A percentile compares a stretch with the other conserved stretches of the same genome.
These are phyloP conservation scores for Diacarnus erythraeanus DNA, from an alignment of 37 sponge, comb jelly and placozoan genomes.

Conservation along the genomic window DNA sequence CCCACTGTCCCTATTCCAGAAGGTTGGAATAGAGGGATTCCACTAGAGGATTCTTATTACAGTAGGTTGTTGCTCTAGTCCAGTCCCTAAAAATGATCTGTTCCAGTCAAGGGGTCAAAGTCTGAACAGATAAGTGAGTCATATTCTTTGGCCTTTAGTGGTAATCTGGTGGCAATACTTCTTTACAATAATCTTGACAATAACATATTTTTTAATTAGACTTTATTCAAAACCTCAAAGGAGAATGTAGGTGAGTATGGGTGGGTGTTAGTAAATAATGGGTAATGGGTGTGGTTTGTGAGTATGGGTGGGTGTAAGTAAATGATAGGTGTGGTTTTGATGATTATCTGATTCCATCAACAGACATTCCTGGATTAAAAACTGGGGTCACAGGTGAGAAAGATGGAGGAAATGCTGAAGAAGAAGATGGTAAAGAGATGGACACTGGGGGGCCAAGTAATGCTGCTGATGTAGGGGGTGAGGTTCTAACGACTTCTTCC, in stretches of 20 bases:
- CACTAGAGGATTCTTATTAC: too few relatives aligned
- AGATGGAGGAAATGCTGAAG: constrained; percentile 3
- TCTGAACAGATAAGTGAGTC: too few relatives aligned
- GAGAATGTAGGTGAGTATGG: constrained; percentile 44
- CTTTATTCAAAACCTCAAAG: constrained; percentile 63
- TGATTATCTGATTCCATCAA: not conserved
- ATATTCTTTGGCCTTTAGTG: too few relatives aligned
- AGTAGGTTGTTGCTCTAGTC: too few relatives aligned
- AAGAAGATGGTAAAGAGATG: constrained; percentile 42
- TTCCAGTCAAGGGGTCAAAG: not conserved
- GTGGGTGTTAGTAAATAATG: not conserved
- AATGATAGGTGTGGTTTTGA: not conserved
- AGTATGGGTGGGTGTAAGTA: too few relatives aligned
- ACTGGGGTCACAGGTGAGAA: not conserved
- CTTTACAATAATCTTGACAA: not conserved
- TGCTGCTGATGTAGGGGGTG: not conserved
- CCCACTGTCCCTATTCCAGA: too few relatives aligned
- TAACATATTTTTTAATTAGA: not conserved
- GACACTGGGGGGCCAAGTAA: constrained; percentile 20
- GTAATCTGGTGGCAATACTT: too few relatives aligned
- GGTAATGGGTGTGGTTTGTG: not conserved
- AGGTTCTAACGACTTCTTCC: not conserved
- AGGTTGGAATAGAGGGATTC: too few relatives aligned
- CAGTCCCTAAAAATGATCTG: too few relatives aligned
- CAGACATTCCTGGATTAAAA: constrained; percentile 46